Percentiles rank a stretch among this genome's conserved stretches.
Evolutionary conservation across 1,140 invertebrate genomes (phyloP).

Genomic region (Aphelinus atriplicis): DNA sequence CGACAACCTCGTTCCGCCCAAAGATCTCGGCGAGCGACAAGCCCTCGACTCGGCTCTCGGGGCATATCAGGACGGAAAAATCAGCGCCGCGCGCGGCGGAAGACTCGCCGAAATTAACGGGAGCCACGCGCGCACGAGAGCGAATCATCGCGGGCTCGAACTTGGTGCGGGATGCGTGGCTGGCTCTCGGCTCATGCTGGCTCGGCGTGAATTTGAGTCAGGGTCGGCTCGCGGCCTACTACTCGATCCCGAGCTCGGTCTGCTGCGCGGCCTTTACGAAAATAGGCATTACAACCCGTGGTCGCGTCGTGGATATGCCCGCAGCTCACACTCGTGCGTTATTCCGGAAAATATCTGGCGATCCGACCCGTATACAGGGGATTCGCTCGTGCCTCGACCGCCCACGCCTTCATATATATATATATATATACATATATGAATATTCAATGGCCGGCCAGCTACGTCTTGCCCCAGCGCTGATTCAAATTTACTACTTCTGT

Average conservation of each 20-base stretch:
- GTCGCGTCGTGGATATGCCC: not conserved
- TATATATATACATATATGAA: not conserved
- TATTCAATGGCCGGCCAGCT: not conserved
- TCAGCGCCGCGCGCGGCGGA: not conserved
- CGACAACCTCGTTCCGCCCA: too few species aligned
- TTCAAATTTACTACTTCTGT: not conserved
- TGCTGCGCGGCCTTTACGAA: constrained; percentile 10
- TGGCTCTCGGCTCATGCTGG: not conserved
- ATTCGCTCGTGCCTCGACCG: too few species aligned
- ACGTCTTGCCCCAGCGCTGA: not conserved
- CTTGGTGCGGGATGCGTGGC: not conserved
- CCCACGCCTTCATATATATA: too few species aligned
- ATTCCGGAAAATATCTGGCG: not conserved
- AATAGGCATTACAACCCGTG: constrained; percentile 1
- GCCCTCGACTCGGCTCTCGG: too few species aligned
- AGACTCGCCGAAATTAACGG: not conserved
- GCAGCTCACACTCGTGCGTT: not conserved
- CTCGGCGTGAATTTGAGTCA: constrained; percentile 52
- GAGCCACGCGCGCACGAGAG: not conserved
- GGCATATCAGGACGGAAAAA: not conserved
- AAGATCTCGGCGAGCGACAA: too few species aligned
- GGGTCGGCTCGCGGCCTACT: constrained; percentile 43
- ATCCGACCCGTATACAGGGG: too few species aligned
- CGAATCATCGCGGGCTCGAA: not conserved
- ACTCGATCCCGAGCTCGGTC: not conserved